These are phyloP conservation scores for Platycheirus albimanus DNA, from an alignment of 2,888 invertebrate species.

Conservation along the genomic window DNA sequence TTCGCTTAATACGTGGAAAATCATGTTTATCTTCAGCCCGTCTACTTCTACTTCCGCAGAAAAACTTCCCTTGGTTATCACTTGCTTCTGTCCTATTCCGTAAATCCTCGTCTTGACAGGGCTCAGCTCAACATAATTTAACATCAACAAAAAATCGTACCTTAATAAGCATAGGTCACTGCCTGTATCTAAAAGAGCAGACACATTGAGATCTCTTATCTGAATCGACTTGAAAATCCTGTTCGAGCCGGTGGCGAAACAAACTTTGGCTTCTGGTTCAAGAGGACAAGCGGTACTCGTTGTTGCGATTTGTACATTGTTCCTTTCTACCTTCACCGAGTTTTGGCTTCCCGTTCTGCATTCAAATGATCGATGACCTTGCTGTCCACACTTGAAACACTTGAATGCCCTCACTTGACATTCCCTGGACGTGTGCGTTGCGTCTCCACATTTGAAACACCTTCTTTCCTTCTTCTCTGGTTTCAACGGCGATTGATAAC, in stretches of 20 bases:
- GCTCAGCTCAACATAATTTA: neutral
- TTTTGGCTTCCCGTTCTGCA: neutral
- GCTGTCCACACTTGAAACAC: neutral
- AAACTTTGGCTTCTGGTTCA: neutral
- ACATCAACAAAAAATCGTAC: neutral
- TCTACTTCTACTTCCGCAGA: neutral
- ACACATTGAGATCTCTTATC: neutral
- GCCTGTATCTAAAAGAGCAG: neutral
- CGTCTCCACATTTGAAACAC: conserved; percentile 1
- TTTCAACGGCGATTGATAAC: neutral
- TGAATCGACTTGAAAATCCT: neutral
- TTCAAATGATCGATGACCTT: neutral
- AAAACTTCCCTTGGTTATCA: neutral
- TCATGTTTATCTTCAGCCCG: neutral
- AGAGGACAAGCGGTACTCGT: neutral
- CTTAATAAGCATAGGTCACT: neutral
- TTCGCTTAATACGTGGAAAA: neutral
- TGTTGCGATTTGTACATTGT: neutral
- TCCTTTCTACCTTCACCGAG: neutral
- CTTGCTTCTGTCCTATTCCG: conserved; percentile 1
- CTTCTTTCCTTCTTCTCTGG: neutral
- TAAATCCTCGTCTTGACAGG: neutral
- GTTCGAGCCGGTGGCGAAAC: conserved; percentile 1
- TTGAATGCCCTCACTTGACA: neutral
- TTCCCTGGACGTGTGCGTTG: neutral